phyloP scores from a whole-genome alignment of 2,888 invertebrate genomes.

The Melinaea menophilus region DNA sequence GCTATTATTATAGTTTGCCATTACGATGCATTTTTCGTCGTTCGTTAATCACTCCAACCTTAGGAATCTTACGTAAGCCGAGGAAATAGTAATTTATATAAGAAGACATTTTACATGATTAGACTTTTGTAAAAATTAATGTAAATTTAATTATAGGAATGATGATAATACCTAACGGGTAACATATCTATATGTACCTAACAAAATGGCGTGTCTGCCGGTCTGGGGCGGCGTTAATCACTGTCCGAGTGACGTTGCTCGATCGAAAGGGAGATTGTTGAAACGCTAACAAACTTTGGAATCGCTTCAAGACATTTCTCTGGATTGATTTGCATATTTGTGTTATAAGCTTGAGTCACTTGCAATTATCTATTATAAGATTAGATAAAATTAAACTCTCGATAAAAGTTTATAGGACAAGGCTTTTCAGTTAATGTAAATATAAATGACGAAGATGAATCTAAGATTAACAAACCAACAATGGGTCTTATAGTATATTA shows the following conservation, averaged over 20 bases:
- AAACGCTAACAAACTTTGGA: slow-evolving; percentile 32
- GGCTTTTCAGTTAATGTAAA: too few species aligned
- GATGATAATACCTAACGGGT: background rate
- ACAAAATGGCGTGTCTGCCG: slow-evolving; percentile 36
- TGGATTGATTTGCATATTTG: slow-evolving; percentile 22
- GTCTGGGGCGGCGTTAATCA: slow-evolving; percentile 40
- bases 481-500: too few species aligned
- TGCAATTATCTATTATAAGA: too few species aligned
- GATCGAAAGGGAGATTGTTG: slow-evolving; percentile 37
- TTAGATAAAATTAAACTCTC: too few species aligned
- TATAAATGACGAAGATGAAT: too few species aligned
- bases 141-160: background rate
- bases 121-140: too few species aligned
- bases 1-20: slow-evolving; percentile 18
- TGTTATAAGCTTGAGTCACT: background rate
- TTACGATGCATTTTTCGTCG: slow-evolving; percentile 11
- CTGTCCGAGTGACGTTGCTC: slow-evolving; percentile 33
- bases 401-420: too few species aligned
- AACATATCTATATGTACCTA: slow-evolving; percentile 17
- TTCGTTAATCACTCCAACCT: background rate
- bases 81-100: too few species aligned
- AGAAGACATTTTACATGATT: too few species aligned
- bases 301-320: slow-evolving; percentile 21
- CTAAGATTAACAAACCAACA: too few species aligned
- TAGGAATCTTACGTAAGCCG: background rate